Base-by-base conservation (phyloP, 2,888 invertebrate species). In the Micoletzkya japonica region DNA sequence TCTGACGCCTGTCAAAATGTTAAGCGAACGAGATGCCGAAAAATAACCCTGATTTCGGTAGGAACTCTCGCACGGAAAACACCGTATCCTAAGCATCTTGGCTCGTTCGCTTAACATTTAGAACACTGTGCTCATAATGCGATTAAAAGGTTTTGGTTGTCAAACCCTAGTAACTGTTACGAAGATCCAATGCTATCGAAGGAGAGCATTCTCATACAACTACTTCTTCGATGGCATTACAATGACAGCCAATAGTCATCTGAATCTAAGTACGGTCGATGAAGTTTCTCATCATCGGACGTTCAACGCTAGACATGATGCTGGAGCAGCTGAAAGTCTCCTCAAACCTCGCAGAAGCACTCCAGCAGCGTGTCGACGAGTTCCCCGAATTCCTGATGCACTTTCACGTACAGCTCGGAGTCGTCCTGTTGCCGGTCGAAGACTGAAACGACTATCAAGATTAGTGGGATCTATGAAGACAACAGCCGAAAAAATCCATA, bases 341-440 rank as follows among this genome's bases (percentile, higher is more conserved):
- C n/a, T 49, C 50, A 26, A 7, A 66, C 78, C 52, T 75, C 78
- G 50, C 78, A 79, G 68, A 77, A 79, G 59, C 77, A 78, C 37
- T 75, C 76, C 64, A 82, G 74, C 50, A 84, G 74, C 10, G 78
- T 77, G 59, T 80, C 78, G 4, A 88, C 87, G 76, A 88, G 75
- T 64, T 81, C 76, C 44, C 85, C 82, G 77, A 86, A 88, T 30
- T 86, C 83, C 59, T 79, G 77, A 79, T 87, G 87, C 36, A 86
- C 77, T 57, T 80, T 76, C 69, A 82, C 79, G 79, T 87, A 87
- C 64, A 86, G 84, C 32, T 82, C 77, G 36, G 81, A 79, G 66
- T 86, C 85, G 72, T 85, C 86, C 73, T 83, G 82, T 66, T 83
- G 85, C 24, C 87, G 85, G 71, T 88, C 87, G 84, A 88, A 88